Evolutionary conservation across 2,888 invertebrate genomes (phyloP).

Genomic region (Anticlea derivata): DNA sequence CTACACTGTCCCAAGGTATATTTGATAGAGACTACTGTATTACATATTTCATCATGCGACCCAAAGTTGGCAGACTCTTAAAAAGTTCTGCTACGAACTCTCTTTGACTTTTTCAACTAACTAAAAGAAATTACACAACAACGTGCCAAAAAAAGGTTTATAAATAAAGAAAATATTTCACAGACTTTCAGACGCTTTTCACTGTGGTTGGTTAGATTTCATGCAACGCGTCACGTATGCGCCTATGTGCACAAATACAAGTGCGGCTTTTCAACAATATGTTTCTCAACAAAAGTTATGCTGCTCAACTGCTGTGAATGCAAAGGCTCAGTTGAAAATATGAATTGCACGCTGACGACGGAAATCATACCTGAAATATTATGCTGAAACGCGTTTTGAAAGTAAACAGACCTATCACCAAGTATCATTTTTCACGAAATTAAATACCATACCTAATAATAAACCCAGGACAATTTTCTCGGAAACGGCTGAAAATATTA

Average conservation of each 20-base stretch:
- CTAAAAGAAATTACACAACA: background rate
- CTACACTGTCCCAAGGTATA: background rate
- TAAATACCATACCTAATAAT: no score
- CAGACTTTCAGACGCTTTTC: constrained; percentile 1
- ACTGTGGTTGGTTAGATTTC: background rate
- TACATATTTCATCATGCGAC: background rate
- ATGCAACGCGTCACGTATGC: background rate
- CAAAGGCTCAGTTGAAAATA: constrained; percentile 5
- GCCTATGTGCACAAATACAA: constrained; percentile 3
- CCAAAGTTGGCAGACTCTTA: background rate
- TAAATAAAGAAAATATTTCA: constrained; percentile 7
- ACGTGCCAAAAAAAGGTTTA: background rate
- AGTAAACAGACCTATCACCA: no score
- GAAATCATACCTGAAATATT: background rate
- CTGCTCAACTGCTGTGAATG: background rate
- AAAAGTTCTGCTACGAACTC: background rate
- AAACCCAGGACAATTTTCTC: background rate
- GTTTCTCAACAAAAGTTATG: constrained; percentile 18
- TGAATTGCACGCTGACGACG: background rate
- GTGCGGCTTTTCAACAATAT: constrained; percentile 17
- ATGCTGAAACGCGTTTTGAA: no score
- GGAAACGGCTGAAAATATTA: constrained; percentile 12
- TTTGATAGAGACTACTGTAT: background rate
- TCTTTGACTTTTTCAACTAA: constrained; percentile 6
- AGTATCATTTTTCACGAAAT: no score